Evolutionary conservation across 1,140 invertebrate genomes (phyloP).

Genomic region (Danaus melanippus): DNA sequence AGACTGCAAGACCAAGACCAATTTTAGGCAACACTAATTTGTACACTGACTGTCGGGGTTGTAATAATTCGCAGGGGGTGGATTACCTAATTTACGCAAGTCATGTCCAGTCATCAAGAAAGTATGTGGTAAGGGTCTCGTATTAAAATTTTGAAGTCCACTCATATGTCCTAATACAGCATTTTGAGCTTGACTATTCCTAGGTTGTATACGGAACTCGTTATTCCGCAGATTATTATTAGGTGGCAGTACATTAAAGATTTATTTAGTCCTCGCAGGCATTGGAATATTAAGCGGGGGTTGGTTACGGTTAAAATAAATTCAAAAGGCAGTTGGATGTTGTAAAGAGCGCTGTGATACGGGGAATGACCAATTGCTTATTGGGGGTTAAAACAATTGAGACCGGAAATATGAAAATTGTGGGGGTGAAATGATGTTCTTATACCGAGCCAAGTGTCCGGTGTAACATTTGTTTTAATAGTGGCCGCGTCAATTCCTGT

Average conservation of each 20-base stretch:
- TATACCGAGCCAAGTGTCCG: no score
- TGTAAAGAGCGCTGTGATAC: background rate
- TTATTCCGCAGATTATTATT: slow-evolving; percentile 1
- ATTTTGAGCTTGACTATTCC: no score
- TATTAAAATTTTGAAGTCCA: slow-evolving; percentile 4
- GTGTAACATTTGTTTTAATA: no score
- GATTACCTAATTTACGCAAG: slow-evolving; percentile 4
- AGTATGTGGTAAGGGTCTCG: slow-evolving; percentile 2
- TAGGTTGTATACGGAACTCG: background rate
- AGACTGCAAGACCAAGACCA: no score
- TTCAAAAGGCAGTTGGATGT: slow-evolving; percentile 1
- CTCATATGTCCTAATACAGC: slow-evolving; percentile 1
- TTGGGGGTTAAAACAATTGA: background rate
- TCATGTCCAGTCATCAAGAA: slow-evolving; percentile 3
- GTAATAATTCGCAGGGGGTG: slow-evolving; percentile 1
- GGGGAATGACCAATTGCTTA: background rate
- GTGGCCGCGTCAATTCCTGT: no score
- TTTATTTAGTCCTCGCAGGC: slow-evolving; percentile 1
- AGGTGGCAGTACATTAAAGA: slow-evolving; percentile 3
- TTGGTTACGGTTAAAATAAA: slow-evolving; percentile 7
- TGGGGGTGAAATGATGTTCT: no score
- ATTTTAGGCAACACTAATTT: no score
- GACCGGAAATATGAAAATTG: no score
- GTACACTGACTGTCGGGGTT: no score
- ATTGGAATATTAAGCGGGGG: background rate